These are phyloP conservation scores for Xiphophorus couchianus DNA, from an alignment of 2,113 vertebrate genomes.

Conservation along the genomic window DNA sequence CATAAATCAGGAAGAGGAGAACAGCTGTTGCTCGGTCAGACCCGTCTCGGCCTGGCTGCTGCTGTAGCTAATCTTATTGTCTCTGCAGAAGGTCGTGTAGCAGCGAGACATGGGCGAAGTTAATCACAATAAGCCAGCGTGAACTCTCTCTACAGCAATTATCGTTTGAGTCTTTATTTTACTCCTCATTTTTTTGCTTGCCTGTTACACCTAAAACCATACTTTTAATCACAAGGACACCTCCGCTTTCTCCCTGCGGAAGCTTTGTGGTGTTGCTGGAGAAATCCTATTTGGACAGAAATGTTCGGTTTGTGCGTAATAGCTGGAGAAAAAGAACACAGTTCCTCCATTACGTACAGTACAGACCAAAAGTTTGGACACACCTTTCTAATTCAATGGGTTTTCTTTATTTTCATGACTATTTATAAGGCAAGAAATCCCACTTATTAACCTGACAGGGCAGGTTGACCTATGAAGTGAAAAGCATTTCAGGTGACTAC, in stretches of 20 bases:
- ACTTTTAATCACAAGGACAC: not conserved
- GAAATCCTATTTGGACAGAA: too few species aligned
- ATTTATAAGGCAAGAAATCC: too few species aligned
- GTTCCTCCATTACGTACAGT: too few species aligned
- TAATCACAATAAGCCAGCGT: constrained; percentile 45
- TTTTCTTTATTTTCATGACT: too few species aligned
- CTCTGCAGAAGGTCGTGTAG: constrained; percentile 44
- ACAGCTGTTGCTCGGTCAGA: constrained; percentile 37
- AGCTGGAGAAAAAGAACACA: not conserved
- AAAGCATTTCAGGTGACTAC: too few species aligned
- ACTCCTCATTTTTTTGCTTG: not conserved
- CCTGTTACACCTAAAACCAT: not conserved
- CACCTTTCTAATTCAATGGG: too few species aligned
- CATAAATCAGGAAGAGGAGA: constrained; percentile 49
- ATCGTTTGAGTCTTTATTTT: not conserved
- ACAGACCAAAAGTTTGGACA: too few species aligned
- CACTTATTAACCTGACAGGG: too few species aligned
- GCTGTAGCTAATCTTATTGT: constrained; percentile 50
- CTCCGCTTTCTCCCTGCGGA: not conserved
- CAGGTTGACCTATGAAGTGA: too few species aligned
- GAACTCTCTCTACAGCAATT: constrained; percentile 36
- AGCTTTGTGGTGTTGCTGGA: not conserved
- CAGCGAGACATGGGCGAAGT: constrained; percentile 37
- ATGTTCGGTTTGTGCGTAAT: not conserved
- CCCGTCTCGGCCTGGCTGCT: not conserved